These are phyloP conservation scores for Athripsodes cinereus DNA, from an alignment of 2,888 invertebrate species.

Conservation along the genomic window DNA sequence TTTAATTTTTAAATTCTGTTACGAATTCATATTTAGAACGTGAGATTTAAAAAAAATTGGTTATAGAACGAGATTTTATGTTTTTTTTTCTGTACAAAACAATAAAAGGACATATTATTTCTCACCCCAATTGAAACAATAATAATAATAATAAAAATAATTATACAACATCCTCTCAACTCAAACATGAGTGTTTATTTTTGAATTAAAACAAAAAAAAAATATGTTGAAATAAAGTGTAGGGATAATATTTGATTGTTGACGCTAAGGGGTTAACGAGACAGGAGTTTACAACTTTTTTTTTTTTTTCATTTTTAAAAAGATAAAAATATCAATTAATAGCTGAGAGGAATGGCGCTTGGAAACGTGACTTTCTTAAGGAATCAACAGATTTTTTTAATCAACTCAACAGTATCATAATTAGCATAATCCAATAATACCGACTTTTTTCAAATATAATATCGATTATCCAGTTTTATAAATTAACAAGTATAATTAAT, in stretches of 20 bases:
- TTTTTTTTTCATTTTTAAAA: neutral
- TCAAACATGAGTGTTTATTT: slow-evolving; percentile 18
- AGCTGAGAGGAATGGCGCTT: too few species aligned
- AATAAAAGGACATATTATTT: neutral
- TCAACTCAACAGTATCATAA: too few species aligned
- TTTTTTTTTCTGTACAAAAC: neutral
- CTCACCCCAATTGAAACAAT: neutral
- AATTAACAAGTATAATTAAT: too few species aligned
- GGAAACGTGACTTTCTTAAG: too few species aligned
- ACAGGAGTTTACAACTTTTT: slow-evolving; percentile 2
- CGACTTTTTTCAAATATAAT: too few species aligned
- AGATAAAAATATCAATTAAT: neutral
- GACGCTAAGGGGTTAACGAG: slow-evolving; percentile 13
- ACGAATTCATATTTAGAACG: neutral
- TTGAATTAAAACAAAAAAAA: slow-evolving; percentile 21
- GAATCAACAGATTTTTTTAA: too few species aligned
- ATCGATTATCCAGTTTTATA: too few species aligned
- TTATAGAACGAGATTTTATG: neutral
- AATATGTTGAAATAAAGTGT: slow-evolving; percentile 3
- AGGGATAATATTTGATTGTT: slow-evolving; percentile 7
- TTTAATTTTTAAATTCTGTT: neutral
- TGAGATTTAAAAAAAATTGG: neutral
- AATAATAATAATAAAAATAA: too few species aligned
- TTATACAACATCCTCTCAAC: neutral
- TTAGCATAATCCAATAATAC: too few species aligned